A percentile compares a stretch with the other conserved stretches of the same genome.
phyloP scores from a whole-genome alignment of 2,888 invertebrate species.

The Nebria brevicollis region DNA sequence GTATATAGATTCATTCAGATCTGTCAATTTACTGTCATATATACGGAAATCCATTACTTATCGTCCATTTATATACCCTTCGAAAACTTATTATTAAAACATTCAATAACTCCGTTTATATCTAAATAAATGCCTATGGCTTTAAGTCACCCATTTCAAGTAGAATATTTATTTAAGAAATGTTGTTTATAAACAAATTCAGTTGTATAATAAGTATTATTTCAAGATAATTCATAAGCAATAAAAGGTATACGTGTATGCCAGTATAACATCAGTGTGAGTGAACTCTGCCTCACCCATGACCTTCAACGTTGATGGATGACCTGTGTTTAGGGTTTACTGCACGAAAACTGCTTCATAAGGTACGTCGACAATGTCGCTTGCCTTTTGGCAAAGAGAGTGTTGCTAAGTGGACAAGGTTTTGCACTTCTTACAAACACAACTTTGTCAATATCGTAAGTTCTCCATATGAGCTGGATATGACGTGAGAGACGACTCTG shows the following conservation, averaged over 20 bases:
- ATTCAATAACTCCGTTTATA: too few species aligned
- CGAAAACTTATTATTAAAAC: too few species aligned
- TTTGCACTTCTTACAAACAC: slow-evolving; percentile 47
- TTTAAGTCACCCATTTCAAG: too few species aligned
- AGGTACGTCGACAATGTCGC: slow-evolving; percentile 4
- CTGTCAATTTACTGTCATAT: slow-evolving; percentile 19
- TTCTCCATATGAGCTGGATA: slow-evolving; percentile 12
- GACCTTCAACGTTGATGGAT: slow-evolving; percentile 32
- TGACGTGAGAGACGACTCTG: background rate
- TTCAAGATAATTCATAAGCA: too few species aligned
- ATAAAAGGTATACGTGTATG: background rate
- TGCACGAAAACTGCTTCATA: slow-evolving; percentile 25
- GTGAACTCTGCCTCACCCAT: background rate
- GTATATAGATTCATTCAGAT: slow-evolving; percentile 34
- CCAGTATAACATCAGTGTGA: background rate
- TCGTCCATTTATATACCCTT: background rate
- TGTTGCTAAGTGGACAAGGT: slow-evolving; percentile 43
- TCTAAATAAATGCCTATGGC: too few species aligned
- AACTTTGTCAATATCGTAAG: slow-evolving; percentile 46
- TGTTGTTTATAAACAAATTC: too few species aligned
- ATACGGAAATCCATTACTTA: background rate
- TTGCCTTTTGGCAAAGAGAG: slow-evolving; percentile 8
- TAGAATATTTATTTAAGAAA: too few species aligned
- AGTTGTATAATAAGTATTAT: too few species aligned
- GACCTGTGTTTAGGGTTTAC: slow-evolving; percentile 35